These are phyloP conservation scores for Forbesichthys agassizii DNA, from an alignment of 2,113 vertebrate species.

Conservation along the genomic window DNA sequence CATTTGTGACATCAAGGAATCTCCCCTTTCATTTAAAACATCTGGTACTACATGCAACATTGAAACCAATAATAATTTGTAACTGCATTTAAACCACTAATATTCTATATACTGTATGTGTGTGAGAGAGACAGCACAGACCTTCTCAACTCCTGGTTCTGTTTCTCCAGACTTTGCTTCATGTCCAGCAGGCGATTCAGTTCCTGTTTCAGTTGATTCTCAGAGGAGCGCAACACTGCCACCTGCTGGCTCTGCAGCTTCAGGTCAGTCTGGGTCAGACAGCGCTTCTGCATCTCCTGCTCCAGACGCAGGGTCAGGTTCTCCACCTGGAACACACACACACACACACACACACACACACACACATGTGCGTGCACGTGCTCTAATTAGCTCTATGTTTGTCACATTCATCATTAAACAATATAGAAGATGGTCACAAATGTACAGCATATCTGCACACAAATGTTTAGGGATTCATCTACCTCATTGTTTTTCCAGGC, in stretches of 20 bases:
- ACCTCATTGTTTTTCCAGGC: too few species aligned
- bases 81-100: too few species aligned
- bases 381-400: neutral
- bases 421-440: too few species aligned
- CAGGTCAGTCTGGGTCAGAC: conserved; percentile 87
- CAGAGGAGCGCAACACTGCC: conserved; percentile 85
- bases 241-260: conserved; percentile 92
- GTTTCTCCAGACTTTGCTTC: conserved; percentile 90
- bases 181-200: conserved; percentile 91
- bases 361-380: neutral
- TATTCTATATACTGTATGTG: neutral
- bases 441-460: too few species aligned
- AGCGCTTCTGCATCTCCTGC: conserved; percentile 89
- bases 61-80: too few species aligned
- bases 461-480: too few species aligned
- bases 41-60: too few species aligned
- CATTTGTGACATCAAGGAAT: too few species aligned
- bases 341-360: neutral
- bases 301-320: conserved; percentile 87
- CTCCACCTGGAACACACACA: conserved; percentile 80
- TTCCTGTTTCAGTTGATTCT: conserved; percentile 96
- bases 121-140: conserved; percentile 59
- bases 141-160: conserved; percentile 91
- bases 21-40: too few species aligned
- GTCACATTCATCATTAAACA: neutral